Conservation (phyloP, 2,888 invertebrate species). For the Acleris emargana region DNA sequence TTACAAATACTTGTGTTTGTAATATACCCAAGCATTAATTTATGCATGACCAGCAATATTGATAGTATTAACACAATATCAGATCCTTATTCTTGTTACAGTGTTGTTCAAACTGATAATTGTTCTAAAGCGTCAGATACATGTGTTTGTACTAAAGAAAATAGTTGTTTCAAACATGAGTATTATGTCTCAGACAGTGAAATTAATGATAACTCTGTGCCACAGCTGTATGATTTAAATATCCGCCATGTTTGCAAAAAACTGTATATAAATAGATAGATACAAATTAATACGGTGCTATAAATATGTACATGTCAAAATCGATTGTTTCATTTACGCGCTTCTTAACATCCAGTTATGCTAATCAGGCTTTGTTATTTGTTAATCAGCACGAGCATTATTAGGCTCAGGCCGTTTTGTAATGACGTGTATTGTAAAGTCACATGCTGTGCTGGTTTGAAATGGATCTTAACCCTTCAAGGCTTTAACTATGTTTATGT, state of each 20-base stretch:
- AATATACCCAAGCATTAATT: slow-evolving; percentile 92
- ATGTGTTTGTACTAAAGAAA: slow-evolving; percentile 78
- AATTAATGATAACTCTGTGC: slow-evolving; percentile 74
- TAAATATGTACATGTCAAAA: slow-evolving; percentile 6
- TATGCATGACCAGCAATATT: slow-evolving; percentile 88
- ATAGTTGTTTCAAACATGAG: slow-evolving; percentile 72
- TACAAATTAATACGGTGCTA: slow-evolving; percentile 37
- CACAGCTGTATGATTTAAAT: slow-evolving; percentile 87
- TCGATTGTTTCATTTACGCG: slow-evolving; percentile 28
- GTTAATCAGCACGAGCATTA: slow-evolving; percentile 17
- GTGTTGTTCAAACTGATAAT: slow-evolving; percentile 46
- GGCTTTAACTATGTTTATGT: not conserved
- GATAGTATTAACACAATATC: slow-evolving; percentile 86
- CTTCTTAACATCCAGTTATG: slow-evolving; percentile 18
- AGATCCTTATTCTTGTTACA: slow-evolving; percentile 78
- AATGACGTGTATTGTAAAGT: not conserved
- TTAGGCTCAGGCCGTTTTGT: not conserved
- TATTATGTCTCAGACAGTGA: slow-evolving; percentile 64
- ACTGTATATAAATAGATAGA: slow-evolving; percentile 62
- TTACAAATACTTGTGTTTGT: slow-evolving; percentile 90
- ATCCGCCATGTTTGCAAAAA: slow-evolving; percentile 86
- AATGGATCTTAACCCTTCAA: slow-evolving; percentile 17
- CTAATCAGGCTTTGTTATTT: slow-evolving; percentile 25
- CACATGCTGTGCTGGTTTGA: slow-evolving; percentile 6
- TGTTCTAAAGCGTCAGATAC: slow-evolving; percentile 42